Percentiles rank a stretch among this genome's conserved stretches.
These are phyloP conservation scores for Monodelphis domestica DNA, from an alignment of 2,797 vertebrate species.

Conservation along the genomic window DNA sequence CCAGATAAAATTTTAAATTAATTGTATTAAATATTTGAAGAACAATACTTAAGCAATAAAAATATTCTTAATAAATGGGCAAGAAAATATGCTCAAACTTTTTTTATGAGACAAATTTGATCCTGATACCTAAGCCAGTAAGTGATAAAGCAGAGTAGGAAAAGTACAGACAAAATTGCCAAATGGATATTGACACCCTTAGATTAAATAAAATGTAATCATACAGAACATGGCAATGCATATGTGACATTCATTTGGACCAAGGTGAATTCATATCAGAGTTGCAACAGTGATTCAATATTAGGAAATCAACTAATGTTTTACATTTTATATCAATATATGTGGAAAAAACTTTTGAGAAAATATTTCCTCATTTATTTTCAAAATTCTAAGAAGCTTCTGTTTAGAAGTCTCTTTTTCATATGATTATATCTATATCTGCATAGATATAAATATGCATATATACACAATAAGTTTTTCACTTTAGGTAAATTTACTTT, in stretches of 20 bases:
- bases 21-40: neutral
- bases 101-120: neutral
- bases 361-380: neutral
- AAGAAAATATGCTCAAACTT: neutral
- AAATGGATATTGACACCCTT: neutral
- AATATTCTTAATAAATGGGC: neutral
- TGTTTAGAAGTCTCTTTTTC: neutral
- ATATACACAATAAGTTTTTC: no score
- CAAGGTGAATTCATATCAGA: neutral
- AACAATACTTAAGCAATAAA: neutral
- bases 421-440: no score
- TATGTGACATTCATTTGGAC: neutral
- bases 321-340: neutral
- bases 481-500: no score
- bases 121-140: neutral
- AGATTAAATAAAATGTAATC: neutral
- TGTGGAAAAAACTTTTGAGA: neutral
- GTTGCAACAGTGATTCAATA: neutral
- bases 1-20: neutral
- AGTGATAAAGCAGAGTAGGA: neutral
- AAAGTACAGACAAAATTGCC: neutral
- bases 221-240: neutral
- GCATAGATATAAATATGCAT: no score
- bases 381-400: neutral
- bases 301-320: neutral